These are phyloP conservation scores for Magallana nippona DNA, from an alignment of 2,888 invertebrate species.

Conservation along the genomic window DNA sequence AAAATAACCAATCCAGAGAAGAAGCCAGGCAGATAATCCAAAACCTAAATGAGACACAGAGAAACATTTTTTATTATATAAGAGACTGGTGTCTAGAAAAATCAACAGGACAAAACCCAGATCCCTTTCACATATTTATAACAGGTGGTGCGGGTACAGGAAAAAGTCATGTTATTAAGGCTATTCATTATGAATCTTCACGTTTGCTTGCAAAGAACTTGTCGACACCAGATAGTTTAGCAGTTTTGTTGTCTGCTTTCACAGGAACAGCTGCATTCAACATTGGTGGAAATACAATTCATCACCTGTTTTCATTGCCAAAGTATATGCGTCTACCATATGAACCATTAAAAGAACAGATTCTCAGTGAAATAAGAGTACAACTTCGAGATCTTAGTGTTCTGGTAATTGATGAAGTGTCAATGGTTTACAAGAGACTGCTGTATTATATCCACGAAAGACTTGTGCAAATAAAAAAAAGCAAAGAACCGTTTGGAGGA, in stretches of 20 bases:
- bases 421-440: constrained; percentile 69
- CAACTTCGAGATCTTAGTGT: constrained; percentile 46
- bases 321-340: constrained; percentile 37
- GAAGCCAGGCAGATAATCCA: too few species aligned
- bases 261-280: constrained; percentile 52
- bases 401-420: constrained; percentile 77
- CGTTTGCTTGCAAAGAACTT: neutral
- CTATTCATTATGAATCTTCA: constrained; percentile 41
- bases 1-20: too few species aligned
- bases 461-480: constrained; percentile 27
- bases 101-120: neutral
- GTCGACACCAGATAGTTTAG: constrained; percentile 42
- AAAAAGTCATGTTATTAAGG: constrained; percentile 33
- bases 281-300: constrained; percentile 66
- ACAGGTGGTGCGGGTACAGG: constrained; percentile 48
- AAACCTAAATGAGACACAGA: too few species aligned
- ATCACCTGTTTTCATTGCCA: constrained; percentile 57
- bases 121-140: constrained; percentile 34
- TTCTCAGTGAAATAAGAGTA: constrained; percentile 47
- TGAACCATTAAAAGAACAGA: constrained; percentile 47
- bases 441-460: constrained; percentile 65
- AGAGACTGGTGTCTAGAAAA: too few species aligned
- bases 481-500: constrained; percentile 33
- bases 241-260: constrained; percentile 57
- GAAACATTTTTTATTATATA: too few species aligned